These are phyloP conservation scores for Malurus melanocephalus DNA, from an alignment of 2,113 vertebrate species.

Conservation along the genomic window DNA sequence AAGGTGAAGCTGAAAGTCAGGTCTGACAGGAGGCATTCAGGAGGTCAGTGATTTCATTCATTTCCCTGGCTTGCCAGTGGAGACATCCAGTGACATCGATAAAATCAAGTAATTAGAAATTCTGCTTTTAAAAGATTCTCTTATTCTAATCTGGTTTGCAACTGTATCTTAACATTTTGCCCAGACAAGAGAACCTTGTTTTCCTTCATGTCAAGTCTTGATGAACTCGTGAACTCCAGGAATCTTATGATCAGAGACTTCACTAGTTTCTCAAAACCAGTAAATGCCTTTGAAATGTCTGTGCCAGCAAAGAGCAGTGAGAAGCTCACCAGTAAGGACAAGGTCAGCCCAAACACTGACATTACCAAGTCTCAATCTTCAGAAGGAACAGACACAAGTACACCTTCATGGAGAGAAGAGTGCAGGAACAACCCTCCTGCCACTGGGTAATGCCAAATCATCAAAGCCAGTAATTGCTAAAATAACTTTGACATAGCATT, in stretches of 20 bases:
- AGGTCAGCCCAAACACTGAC: not conserved
- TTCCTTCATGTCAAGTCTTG: not conserved
- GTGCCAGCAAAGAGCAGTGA: not conserved
- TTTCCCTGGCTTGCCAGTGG: not conserved
- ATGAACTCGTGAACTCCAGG: not conserved
- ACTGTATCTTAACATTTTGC: not conserved
- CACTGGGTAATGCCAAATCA: not conserved
- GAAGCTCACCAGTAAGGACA: not conserved
- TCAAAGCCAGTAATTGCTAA: not conserved
- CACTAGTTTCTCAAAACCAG: not conserved
- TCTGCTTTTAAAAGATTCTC: not conserved
- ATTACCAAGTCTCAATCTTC: not conserved
- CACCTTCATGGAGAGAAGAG: not conserved
- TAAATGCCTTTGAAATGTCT: not conserved
- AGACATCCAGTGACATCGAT: rapidly evolving
- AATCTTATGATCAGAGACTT: not conserved
- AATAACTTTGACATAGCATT: not conserved
- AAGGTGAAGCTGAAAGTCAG: not conserved
- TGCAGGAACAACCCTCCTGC: not conserved
- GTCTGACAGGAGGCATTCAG: not conserved
- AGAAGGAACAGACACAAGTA: not conserved
- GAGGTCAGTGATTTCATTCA: not conserved
- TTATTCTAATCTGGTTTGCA: not conserved
- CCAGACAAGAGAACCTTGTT: not conserved
- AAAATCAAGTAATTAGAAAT: not conserved